phyloP scores from a whole-genome alignment of 2,797 vertebrate genomes.

The Enteromius anoplus region DNA sequence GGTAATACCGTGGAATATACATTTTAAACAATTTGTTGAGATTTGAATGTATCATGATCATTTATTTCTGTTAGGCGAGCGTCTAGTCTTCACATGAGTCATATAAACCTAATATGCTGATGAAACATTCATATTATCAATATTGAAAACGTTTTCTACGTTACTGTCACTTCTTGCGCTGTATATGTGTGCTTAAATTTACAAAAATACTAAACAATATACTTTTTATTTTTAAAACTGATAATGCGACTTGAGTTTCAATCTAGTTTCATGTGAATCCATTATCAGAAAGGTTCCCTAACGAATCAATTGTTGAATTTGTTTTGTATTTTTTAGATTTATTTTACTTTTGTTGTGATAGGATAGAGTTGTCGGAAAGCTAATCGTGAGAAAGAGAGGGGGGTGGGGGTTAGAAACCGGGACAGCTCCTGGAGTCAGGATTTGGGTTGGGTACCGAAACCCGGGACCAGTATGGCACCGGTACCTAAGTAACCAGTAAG shows the following conservation, averaged over 20 bases:
- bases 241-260: neutral
- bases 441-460: neutral
- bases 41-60: neutral
- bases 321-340: too few relatives aligned
- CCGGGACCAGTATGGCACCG: neutral
- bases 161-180: neutral
- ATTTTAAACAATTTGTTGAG: neutral
- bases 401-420: too few relatives aligned
- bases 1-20: neutral
- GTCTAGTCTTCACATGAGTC: neutral
- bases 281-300: neutral
- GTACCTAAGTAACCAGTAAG: too few relatives aligned
- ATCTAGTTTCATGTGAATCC: neutral
- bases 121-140: neutral
- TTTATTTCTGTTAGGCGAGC: neutral
- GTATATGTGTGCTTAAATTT: neutral
- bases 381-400: neutral
- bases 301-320: neutral
- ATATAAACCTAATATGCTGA: neutral
- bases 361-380: neutral
- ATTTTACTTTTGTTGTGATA: neutral
- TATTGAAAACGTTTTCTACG: neutral
- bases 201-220: neutral
- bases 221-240: neutral
- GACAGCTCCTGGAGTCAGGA: neutral